These are phyloP conservation scores for Sitophilus oryzae DNA, from an alignment of 1,140 invertebrate genomes.

Conservation along the genomic window DNA sequence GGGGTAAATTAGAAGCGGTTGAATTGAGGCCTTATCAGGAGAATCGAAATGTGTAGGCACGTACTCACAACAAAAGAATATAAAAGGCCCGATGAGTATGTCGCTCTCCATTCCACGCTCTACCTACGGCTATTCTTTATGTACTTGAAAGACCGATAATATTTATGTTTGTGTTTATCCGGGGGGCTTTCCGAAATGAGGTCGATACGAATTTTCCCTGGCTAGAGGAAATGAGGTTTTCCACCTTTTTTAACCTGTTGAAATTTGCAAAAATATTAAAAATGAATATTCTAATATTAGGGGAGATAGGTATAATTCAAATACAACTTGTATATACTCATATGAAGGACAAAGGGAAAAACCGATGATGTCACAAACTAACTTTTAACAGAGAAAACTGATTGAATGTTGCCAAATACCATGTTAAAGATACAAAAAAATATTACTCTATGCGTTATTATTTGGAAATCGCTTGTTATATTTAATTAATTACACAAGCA, in stretches of 20 bases:
- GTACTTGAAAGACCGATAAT: not conserved
- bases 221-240: not conserved
- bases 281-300: not conserved
- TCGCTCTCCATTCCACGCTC: not conserved
- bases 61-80: conserved; percentile 10
- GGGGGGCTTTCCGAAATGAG: not conserved
- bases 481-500: no score
- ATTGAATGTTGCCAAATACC: no score
- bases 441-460: no score
- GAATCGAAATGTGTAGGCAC: conserved; percentile 22
- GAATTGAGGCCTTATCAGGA: conserved; percentile 1
- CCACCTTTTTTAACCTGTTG: not conserved
- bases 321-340: no score
- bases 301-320: not conserved
- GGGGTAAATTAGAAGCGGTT: not conserved
- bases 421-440: no score
- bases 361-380: no score
- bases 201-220: not conserved
- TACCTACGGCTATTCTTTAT: not conserved
- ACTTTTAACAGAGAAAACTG: no score
- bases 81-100: not conserved
- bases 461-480: no score
- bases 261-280: not conserved
- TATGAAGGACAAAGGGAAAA: no score
- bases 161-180: conserved; percentile 1